Evolutionary conservation across 92 coral and sea anemone species (phyloP), one percentile per base, ranked within the genome.

Genomic region (Zoanthus gigantus): DNA sequence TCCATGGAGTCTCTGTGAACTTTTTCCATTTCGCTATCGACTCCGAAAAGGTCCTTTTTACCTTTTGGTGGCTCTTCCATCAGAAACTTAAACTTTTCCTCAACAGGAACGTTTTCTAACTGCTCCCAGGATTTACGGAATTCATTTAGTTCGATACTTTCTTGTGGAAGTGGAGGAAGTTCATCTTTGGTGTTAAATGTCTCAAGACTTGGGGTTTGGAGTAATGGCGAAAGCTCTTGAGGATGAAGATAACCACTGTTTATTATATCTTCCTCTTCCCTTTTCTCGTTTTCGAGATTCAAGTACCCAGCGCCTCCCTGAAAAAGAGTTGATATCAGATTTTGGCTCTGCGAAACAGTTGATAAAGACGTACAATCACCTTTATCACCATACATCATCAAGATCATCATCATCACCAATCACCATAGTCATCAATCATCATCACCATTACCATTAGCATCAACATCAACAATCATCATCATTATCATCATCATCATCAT

Each of bases 261-360:
- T 23, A 63, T 29, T 61, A 85, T 10, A 17, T 78, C 76, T 53
- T 86, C 88, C 81, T 77, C 67, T 68, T 50, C 32, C 32, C 18
- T 31, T 88, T 90, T 88, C 5, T 84, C 94, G 34, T 89, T 89
- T 45, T 90, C 94, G 30, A 95, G 91, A 63, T 95, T 92, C 9
- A 95, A 87, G 78, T 95, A 93, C 9, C 92, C 94, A 74, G 90
- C 98, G 5, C 98, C 98, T 68, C 93, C 85, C 98, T 95, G 18
- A 57, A 61, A 50, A 17, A 15, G 31, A 8, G 12, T 69, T 69
- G 46, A 69, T 32, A 69, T 30, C 29, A 5, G 46, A 34, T 7
- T 67, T 67, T 67, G 32, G 72, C 8, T 67, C 0, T 23, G 28
- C 13, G 0, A 18, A 23, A 8, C 44, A 10, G 9, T 3, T 7